phyloP scores from a whole-genome alignment of 2,113 vertebrate species.

The Rattus rattus region DNA sequence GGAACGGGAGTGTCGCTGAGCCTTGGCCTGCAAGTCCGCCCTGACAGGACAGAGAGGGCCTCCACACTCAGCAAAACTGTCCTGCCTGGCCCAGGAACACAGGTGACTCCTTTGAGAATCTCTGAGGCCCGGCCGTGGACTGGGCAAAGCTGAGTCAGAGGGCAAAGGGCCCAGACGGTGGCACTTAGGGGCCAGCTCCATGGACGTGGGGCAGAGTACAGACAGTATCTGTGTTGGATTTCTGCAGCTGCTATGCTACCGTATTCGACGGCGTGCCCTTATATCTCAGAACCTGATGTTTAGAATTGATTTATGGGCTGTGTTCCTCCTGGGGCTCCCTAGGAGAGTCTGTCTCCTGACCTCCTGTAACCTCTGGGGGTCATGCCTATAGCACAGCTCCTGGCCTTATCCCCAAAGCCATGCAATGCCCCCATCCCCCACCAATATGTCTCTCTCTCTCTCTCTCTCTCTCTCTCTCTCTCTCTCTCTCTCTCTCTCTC shows the following conservation, averaged over 20 bases:
- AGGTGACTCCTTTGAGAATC: neutral
- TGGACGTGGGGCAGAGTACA: neutral
- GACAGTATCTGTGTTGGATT: neutral
- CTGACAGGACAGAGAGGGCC: neutral
- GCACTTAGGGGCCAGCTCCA: neutral
- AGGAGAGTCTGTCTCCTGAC: neutral
- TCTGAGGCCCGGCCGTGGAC: neutral
- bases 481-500: neutral
- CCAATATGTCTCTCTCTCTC: neutral
- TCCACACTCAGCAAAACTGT: neutral
- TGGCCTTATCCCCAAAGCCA: neutral
- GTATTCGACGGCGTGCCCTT: accelerated
- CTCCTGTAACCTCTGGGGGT: neutral
- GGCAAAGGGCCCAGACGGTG: neutral
- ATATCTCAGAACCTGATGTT: neutral
- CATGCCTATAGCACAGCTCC: neutral
- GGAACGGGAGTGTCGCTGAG: accelerated
- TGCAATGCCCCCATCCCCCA: neutral
- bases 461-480: neutral
- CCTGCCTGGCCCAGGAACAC: neutral
- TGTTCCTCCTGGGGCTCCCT: neutral
- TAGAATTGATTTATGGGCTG: neutral
- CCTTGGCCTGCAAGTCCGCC: accelerated
- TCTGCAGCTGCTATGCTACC: no score
- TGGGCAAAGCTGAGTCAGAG: neutral